Conservation (phyloP, 2,113 vertebrate species). For the Oreochromis tanganicae region DNA sequence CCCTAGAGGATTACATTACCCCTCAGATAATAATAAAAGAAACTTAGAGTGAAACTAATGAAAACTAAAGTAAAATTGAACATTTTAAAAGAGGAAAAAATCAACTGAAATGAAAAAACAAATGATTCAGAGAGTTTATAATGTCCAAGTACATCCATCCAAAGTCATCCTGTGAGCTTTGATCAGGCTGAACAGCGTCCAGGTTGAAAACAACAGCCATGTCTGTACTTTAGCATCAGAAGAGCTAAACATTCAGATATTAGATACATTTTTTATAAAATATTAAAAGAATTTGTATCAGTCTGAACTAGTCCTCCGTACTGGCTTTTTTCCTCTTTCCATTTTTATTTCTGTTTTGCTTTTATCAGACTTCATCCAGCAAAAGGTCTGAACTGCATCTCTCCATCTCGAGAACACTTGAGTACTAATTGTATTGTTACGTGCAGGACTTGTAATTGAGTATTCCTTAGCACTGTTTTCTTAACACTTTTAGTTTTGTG, state of each 20-base stretch:
- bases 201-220: not conserved
- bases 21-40: not conserved
- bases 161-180: not conserved
- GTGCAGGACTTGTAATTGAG: not conserved
- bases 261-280: not conserved
- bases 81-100: not conserved
- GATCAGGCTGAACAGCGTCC: not conserved
- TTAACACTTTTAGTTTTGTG: not conserved
- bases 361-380: not conserved
- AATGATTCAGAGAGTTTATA: not conserved
- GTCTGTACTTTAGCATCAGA: not conserved
- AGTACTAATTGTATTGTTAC: not conserved
- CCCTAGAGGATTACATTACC: not conserved
- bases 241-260: not conserved
- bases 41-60: not conserved
- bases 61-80: not conserved
- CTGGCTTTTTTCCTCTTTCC: not conserved
- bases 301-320: not conserved
- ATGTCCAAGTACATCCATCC: not conserved
- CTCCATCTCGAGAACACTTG: not conserved
- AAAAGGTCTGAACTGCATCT: not conserved
- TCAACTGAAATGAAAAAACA: not conserved
- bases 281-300: not conserved
- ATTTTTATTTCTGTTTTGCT: not conserved
- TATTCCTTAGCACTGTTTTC: not conserved